Base-by-base conservation (phyloP, 2,797 vertebrate genomes). In the Nannoperca obscura region DNA sequence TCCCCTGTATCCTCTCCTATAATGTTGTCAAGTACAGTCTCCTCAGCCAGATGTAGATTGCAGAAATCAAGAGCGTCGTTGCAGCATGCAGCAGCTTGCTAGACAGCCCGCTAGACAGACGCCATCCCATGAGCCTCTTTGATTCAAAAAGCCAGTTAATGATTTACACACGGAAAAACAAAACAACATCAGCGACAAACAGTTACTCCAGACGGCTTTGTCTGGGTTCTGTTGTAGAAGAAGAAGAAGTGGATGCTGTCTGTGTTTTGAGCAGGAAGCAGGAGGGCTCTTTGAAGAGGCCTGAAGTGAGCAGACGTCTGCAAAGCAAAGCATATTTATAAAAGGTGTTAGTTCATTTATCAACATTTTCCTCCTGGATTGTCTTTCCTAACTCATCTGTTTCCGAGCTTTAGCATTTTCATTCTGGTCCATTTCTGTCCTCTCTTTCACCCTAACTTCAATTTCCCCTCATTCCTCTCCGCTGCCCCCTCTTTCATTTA, bases 91-190 rank as follows among this genome's bases (percentile, higher is more conserved):
- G 59, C 63, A 36, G 66, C 57, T 54, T 55, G 72, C 69, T 55
- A 38, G 50, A 71, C 81, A 69, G 76, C 64, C 34, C 15, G 24
- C 44, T 76, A 7, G 6, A 44, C 73, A 81, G 69, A 74, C 57
- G n/a, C 62, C 17, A 2, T 71, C 80, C 76, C 46, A 1, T 5
- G 6, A 76, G 76, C 65, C 46, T 53, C 82, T 83, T 88, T 84
- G 80, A 89, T 85, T 88, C 49, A 60, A 68, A 81, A 71, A 71
- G 66, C 68, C 9, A 8, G 42, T 85, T 83, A 81, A 87, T 88
- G 81, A 83, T 89, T 88, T 82, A 80, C 64, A 82, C 5, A 1
- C 66, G 9, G 8, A 62, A 47, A 20, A 32, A 5, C 3, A 46
- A 68, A 44, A 73, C 58, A 81, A 78, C 83, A 74, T 61, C 59